Evolutionary conservation across 2,113 vertebrate species (phyloP).

Genomic region (Rallus limicola): DNA sequence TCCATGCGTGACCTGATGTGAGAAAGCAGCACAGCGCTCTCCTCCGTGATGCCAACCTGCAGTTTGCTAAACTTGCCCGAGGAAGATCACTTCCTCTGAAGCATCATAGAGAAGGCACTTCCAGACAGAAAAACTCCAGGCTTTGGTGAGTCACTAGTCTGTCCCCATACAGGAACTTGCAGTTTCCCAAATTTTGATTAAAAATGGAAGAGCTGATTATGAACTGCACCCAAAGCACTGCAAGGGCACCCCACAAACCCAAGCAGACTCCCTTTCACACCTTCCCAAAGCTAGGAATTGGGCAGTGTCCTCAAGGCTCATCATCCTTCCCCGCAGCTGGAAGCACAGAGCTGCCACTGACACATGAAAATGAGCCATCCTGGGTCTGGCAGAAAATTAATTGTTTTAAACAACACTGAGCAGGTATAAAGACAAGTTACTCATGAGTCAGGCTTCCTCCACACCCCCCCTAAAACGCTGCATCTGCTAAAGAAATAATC

Average conservation of each 20-base stretch:
- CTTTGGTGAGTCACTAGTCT: neutral
- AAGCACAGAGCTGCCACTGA: neutral
- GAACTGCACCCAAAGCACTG: neutral
- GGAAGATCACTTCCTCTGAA: neutral
- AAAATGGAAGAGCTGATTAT: neutral
- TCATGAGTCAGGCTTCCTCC: fast-evolving
- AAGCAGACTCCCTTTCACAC: neutral
- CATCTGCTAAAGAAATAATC: neutral
- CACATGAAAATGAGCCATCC: neutral
- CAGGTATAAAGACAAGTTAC: neutral
- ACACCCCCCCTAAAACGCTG: neutral
- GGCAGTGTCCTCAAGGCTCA: neutral
- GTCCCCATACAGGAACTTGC: neutral
- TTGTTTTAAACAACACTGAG: neutral
- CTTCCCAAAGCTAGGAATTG: neutral
- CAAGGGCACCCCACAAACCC: neutral
- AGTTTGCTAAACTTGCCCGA: neutral
- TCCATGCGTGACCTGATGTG: neutral
- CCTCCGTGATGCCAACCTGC: neutral
- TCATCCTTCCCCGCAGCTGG: neutral
- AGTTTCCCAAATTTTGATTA: neutral
- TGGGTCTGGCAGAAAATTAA: neutral
- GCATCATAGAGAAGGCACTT: neutral
- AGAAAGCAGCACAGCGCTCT: neutral
- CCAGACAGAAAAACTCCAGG: neutral